Evolutionary conservation across 2,888 invertebrate genomes (phyloP).

Genomic region (Cephus pulcher): DNA sequence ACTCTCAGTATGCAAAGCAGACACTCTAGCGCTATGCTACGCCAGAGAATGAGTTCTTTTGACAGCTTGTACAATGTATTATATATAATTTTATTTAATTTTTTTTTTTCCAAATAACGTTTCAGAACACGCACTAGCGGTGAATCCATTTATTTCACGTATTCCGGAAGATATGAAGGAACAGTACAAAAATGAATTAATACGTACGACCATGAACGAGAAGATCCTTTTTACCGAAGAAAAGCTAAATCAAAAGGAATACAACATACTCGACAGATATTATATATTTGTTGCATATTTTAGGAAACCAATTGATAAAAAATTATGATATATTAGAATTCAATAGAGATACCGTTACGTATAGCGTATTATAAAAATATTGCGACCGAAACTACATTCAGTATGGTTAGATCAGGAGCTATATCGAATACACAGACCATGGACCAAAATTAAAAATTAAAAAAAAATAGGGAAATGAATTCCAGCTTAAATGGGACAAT

Average conservation of each 20-base stretch:
- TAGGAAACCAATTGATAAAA: constrained; percentile 35
- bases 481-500: not conserved
- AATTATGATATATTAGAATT: not conserved
- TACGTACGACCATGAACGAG: constrained; percentile 68
- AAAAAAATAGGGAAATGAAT: not conserved
- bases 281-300: constrained; percentile 54
- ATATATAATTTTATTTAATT: constrained; percentile 5
- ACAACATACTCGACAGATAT: constrained; percentile 63
- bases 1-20: constrained; percentile 67
- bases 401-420: not conserved
- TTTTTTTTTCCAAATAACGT: constrained; percentile 3
- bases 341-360: not conserved
- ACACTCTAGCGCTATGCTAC: constrained; percentile 63
- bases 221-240: constrained; percentile 64
- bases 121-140: constrained; percentile 75
- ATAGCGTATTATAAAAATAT: not conserved
- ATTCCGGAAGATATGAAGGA: constrained; percentile 72
- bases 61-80: constrained; percentile 7
- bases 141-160: constrained; percentile 77
- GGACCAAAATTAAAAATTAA: not conserved
- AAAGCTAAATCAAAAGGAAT: constrained; percentile 66
- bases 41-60: not conserved
- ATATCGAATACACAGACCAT: too few species aligned
- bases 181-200: constrained; percentile 74
- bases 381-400: not conserved